Percentiles rank a stretch among this genome's conserved stretches.
Evolutionary conservation across 2,888 invertebrate species (phyloP).

Genomic region (Pseudococcus longispinus): DNA sequence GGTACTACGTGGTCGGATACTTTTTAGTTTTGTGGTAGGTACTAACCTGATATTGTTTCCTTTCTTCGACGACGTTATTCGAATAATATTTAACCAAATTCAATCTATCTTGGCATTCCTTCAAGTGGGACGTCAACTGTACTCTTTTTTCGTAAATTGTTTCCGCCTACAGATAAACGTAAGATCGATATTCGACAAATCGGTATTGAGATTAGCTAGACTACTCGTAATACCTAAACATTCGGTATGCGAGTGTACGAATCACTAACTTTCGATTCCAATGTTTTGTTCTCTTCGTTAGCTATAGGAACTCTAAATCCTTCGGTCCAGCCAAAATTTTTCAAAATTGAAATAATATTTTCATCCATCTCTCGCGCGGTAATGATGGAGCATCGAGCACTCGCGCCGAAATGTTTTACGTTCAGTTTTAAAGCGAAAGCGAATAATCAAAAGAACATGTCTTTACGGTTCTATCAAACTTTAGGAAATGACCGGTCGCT

Average conservation of each 20-base stretch:
- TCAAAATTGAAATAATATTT: slow-evolving; percentile 64
- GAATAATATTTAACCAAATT: background rate
- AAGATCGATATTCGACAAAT: too few relatives aligned
- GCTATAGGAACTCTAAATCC: slow-evolving; percentile 83
- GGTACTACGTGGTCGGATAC: too few relatives aligned
- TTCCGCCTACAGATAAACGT: too few relatives aligned
- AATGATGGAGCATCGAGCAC: too few relatives aligned
- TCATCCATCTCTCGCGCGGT: slow-evolving; percentile 2
- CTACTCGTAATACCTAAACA: too few relatives aligned
- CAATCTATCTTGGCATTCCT: background rate
- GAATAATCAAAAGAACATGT: too few relatives aligned
- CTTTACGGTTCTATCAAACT: too few relatives aligned
- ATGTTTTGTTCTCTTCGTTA: slow-evolving; percentile 72
- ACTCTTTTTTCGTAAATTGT: background rate
- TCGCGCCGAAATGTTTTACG: too few relatives aligned
- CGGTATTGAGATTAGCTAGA: too few relatives aligned
- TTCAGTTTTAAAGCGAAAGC: too few relatives aligned
- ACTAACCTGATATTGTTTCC: background rate
- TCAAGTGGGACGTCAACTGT: background rate
- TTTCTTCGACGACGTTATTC: background rate
- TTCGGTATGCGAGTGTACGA: background rate
- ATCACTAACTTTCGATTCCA: slow-evolving; percentile 66
- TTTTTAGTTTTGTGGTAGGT: too few relatives aligned
- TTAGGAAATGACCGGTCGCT: too few relatives aligned
- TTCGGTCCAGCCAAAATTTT: slow-evolving; percentile 76